Evolutionary conservation across 2,888 invertebrate species (phyloP), one percentile per base, ranked within the genome.

Genomic region (Fragum whitleyi): DNA sequence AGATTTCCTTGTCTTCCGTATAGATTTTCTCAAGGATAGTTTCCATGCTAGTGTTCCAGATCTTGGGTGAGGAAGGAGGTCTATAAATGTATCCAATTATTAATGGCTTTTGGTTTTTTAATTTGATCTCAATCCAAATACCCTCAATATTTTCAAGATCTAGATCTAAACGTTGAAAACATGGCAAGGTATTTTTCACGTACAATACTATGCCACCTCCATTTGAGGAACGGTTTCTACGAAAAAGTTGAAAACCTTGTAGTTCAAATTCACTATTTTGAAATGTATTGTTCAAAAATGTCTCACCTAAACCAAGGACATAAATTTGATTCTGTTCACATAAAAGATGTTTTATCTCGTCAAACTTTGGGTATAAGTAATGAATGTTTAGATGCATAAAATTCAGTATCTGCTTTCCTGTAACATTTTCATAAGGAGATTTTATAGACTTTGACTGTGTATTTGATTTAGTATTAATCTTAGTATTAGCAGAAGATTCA

Each of bases 1-100:
- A 23, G 9, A 61, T 29, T 28, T 61, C 61, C 14, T 61, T 61
- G 26, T 61, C 29, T 29, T 61, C 61, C 1, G 2, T 23, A 14
- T 61, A 61, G 7, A 61, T 11, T 61, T 19, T 28, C 0, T 73
- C 73, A n/a, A 73, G 21, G 3, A 42, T 47, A 16, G 28, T 2
- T 51, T 73, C 73, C 6, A 73, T 2, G 2, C 29, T 23, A 19
- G 61, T 29, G 62, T 62, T 62, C 73, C 73, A 73, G 23, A 3
- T 65, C 0, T 32, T 14, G n/a, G 16, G 32, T 11, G 73, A 62
- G 7, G 62, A 62, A 29, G 73, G 73, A 1, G 73, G 62, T 29
- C 73, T 29, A 28, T 73, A 73, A n/a, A 73, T 51, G 51, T 62
- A 73, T 23, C 73, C 73, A 51, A 62, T 14, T 28, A 73, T 16